Conservation (phyloP, 2,113 vertebrate species). For the Nestor notabilis region DNA sequence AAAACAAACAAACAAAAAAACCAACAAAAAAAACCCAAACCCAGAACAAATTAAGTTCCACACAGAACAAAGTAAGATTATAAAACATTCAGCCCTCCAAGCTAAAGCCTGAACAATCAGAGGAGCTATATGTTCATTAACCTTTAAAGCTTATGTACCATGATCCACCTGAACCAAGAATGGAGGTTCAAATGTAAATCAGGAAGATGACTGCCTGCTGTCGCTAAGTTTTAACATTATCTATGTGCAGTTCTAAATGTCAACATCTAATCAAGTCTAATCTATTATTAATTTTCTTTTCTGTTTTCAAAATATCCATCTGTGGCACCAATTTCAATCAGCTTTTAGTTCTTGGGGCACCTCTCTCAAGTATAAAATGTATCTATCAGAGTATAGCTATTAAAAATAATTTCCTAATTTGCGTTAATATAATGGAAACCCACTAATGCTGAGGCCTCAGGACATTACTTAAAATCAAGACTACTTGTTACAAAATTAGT, state of each 20-base stretch:
- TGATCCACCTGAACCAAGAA: not conserved
- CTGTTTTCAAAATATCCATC: conserved; percentile 64
- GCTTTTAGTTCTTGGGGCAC: conserved; percentile 6
- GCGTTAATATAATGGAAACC: not conserved
- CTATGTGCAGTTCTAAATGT: conserved; percentile 62
- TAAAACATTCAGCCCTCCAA: not conserved
- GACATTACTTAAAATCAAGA: conserved; percentile 22
- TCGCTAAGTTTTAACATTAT: conserved; percentile 65
- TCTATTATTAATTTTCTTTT: conserved; percentile 64
- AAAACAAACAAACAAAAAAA: not conserved
- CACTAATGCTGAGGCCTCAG: not conserved
- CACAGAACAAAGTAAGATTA: not conserved
- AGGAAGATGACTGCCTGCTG: conserved; percentile 35
- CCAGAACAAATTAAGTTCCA: not conserved
- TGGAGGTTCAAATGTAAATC: conserved; percentile 21
- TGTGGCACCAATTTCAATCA: conserved; percentile 15
- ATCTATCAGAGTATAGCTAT: not conserved
- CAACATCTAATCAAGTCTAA: conserved; percentile 71
- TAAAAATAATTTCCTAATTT: conserved; percentile 42
- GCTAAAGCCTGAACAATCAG: not conserved
- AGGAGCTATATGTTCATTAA: conserved; percentile 12
- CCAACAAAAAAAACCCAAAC: not conserved
- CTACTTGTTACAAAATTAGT: not conserved
- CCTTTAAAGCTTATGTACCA: not conserved
- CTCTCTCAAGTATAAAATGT: conserved; percentile 29